Base-by-base conservation (phyloP, 2,113 vertebrate genomes). In the Nettapus auritus region DNA sequence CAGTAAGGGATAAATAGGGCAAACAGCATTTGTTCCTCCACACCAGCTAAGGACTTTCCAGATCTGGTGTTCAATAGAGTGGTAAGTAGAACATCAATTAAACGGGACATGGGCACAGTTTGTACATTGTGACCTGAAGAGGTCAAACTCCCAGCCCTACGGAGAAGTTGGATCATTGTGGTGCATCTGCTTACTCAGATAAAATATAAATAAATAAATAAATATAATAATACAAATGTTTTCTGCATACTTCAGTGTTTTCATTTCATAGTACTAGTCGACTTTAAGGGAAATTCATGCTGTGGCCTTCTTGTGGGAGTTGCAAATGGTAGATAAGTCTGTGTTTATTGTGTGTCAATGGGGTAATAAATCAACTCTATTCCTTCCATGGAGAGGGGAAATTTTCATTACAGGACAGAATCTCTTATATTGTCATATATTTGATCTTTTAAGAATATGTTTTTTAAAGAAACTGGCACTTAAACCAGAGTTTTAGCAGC, bases 31-130 rank as follows among this genome's bases (percentile, higher is more conserved):
- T 38, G 28, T 88, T 69, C 36, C 62, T 77, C 70, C 66, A 46
- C 63, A 94, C 13, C 36, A 86, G 55, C 78, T 96, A 83, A 93
- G 91, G 38, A 76, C 25, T 84, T 93, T 88, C 89, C 89, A 94
- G 36, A 94, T 77, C 81, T 94, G 66, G 11, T 95, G 86, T 77
- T 97, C 93, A 93, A 74, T 67, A 86, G 67, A 80, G 75, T 89
- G 85, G 75, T 88, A 88, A 96, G 88, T 36, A 92, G 86, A 87
- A 82, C 86, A 93, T 89, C 77, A 92, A 42, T 90, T 94, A 95
- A 93, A 90, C 11, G 86, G 90, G 77, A 90, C 73, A 86, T 18
- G 57, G 76, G 64, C 77, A 90, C 83, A 86, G 62, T 95, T 91
- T 4, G 31, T 95, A 79, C 80, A 59, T 52, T 38, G 29, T 63